Evolutionary conservation across 2,113 vertebrate species (phyloP).

Genomic region (Numida meleagris): DNA sequence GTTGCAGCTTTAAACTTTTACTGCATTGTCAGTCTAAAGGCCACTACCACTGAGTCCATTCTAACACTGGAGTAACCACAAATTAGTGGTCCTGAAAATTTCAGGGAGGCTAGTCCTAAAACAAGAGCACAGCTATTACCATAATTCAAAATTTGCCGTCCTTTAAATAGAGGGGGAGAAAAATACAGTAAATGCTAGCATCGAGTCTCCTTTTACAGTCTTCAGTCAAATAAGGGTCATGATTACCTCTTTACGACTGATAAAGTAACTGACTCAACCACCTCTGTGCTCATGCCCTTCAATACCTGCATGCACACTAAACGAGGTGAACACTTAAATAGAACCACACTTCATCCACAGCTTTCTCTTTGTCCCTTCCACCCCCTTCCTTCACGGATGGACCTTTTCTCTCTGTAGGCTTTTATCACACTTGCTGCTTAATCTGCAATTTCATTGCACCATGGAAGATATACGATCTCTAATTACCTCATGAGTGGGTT

Average conservation of each 20-base stretch:
- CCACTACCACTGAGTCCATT: conserved; percentile 79
- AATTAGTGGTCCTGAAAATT: conserved; percentile 85
- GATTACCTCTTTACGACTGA: conserved; percentile 77
- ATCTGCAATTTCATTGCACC: not conserved
- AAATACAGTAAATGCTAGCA: conserved; percentile 66
- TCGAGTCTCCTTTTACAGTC: conserved; percentile 63
- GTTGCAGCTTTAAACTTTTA: conserved; percentile 86
- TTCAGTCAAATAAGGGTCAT: conserved; percentile 60
- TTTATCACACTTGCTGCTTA: not conserved
- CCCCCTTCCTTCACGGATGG: not conserved
- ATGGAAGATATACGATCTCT: not conserved
- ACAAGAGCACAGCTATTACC: conserved; percentile 63
- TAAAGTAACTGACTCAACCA: conserved; percentile 47
- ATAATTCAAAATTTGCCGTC: conserved; percentile 76
- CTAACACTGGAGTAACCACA: conserved; percentile 79
- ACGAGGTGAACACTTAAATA: not conserved
- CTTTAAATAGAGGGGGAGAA: conserved; percentile 62
- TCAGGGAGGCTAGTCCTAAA: conserved; percentile 79
- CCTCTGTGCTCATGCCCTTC: conserved; percentile 49
- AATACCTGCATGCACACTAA: not conserved
- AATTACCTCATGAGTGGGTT: fast-evolving
- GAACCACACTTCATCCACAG: not conserved
- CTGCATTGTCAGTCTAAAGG: conserved; percentile 83
- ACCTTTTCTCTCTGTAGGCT: not conserved
- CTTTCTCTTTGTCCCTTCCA: not conserved